Base-by-base conservation (phyloP, 1,140 invertebrate species). In the Orius laevigatus region DNA sequence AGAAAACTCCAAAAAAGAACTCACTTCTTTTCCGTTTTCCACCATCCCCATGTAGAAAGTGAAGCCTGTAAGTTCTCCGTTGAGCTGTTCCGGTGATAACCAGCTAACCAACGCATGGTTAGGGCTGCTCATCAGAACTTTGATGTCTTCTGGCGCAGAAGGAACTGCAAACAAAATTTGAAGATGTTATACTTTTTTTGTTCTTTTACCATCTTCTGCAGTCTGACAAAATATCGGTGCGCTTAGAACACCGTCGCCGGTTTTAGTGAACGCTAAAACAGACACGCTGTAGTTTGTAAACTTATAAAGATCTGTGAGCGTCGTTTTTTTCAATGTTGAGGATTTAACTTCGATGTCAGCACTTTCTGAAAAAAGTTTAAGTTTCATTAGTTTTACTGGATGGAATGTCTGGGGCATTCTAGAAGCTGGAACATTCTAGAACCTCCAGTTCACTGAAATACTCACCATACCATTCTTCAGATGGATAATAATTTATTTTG, bases 21-120 rank as follows among this genome's bases (percentile, higher is more conserved):
- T 59, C 58, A 75, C 75, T 61, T 80, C 74, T 55, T 78, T 71
- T 3, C 78, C 78, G 56, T 79, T 76, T 60, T 81, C 79, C 36
- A 81, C 70, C 55, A 81, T 70, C 53, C 79, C 76, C 76, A 84
- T 81, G 60, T 87, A 87, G 48, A 89, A 72, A 55, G 80, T 84
- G 54, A 85, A 88, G 14, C 79, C 78, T 33, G 76, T 78, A 5
- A 88, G 69, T 51, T 79, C 70, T 10, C 85, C 85, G 62, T 87
- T 87, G 35, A 73, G 73, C 52, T 74, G 70, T 9, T 71, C 62
- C 2, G 85, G 84, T 15, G 79, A 80, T 55, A 81, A 68, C 85
- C 91, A 95, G 5, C 86, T 85, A 8, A 94, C 78, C 19, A 92
- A 68, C 48, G 94, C 82, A 60, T 84, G 85, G 52, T 79, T 83